These are phyloP conservation scores for Patella pellucida DNA, from an alignment of 2,888 invertebrate species.

Conservation along the genomic window DNA sequence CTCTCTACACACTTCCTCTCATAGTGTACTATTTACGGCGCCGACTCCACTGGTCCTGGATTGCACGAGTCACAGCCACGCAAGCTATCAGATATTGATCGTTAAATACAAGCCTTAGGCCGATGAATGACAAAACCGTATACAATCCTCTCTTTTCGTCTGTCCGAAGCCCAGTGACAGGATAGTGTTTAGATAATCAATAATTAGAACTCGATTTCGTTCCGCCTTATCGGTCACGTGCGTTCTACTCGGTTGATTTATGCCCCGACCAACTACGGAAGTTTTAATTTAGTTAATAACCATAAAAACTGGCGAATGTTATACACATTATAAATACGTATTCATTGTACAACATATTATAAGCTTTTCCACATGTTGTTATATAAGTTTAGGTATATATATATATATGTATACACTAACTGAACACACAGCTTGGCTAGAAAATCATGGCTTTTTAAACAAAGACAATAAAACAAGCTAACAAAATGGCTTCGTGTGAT, in stretches of 20 bases:
- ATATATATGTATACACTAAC: neutral
- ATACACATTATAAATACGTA: too few species aligned
- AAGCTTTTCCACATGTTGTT: slow-evolving; percentile 4
- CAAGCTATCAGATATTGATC: slow-evolving; percentile 9
- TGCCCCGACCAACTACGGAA: neutral
- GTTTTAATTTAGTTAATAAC: slow-evolving; percentile 5
- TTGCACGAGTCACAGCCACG: slow-evolving; percentile 11
- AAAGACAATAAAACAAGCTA: slow-evolving; percentile 6
- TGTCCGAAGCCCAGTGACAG: neutral
- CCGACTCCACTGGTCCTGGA: slow-evolving; percentile 10
- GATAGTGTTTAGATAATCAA: neutral
- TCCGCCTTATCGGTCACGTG: slow-evolving; percentile 2
- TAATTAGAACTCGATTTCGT: slow-evolving; percentile 5
- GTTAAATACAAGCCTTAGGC: slow-evolving; percentile 2
- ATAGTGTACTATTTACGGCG: slow-evolving; percentile 9
- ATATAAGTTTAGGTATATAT: neutral
- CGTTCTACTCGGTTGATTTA: neutral
- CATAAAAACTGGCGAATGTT: neutral
- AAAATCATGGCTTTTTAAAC: neutral
- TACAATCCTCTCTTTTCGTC: slow-evolving; percentile 10
- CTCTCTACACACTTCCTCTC: slow-evolving; percentile 3
- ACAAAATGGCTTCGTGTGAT: slow-evolving; percentile 7
- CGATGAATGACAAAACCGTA: slow-evolving; percentile 9
- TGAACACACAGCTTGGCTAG: neutral
- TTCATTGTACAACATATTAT: neutral